Conservation (phyloP, 2,797 vertebrate genomes). For the Percopsis omiscomaycus region DNA sequence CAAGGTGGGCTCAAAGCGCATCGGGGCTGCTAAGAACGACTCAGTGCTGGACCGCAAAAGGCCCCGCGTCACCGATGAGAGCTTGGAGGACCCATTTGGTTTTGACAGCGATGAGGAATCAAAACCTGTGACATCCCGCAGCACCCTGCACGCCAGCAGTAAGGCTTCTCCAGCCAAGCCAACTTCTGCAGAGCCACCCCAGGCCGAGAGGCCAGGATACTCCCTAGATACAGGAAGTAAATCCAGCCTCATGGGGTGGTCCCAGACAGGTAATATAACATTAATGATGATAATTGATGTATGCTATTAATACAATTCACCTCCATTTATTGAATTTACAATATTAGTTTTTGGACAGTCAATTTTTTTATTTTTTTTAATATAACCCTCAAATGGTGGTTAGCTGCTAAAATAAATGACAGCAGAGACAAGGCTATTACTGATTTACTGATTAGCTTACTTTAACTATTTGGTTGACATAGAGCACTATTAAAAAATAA, state of each 20-base stretch:
- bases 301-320: too few species aligned
- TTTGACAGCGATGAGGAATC: slow-evolving; percentile 98
- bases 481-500: too few species aligned
- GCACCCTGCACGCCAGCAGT: slow-evolving; percentile 66
- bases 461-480: too few species aligned
- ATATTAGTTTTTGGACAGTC: too few species aligned
- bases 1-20: slow-evolving; percentile 92
- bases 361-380: too few species aligned
- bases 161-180: slow-evolving; percentile 66
- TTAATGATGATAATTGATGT: slow-evolving; percentile 2
- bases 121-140: slow-evolving; percentile 91
- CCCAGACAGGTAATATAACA: slow-evolving; percentile 29
- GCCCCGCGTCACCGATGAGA: slow-evolving; percentile 78
- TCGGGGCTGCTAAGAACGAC: slow-evolving; percentile 79
- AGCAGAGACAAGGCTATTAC: too few species aligned
- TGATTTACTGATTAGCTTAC: too few species aligned
- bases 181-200: slow-evolving; percentile 57
- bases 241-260: slow-evolving; percentile 57
- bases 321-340: too few species aligned
- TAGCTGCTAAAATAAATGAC: too few species aligned
- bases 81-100: slow-evolving; percentile 92
- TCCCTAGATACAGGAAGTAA: slow-evolving; percentile 61
- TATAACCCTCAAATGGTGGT: too few species aligned
- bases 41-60: slow-evolving; percentile 82
- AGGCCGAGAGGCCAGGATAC: slow-evolving; percentile 45